Conservation (phyloP, 1,140 invertebrate species). For the Aradophagus sp. region DNA sequence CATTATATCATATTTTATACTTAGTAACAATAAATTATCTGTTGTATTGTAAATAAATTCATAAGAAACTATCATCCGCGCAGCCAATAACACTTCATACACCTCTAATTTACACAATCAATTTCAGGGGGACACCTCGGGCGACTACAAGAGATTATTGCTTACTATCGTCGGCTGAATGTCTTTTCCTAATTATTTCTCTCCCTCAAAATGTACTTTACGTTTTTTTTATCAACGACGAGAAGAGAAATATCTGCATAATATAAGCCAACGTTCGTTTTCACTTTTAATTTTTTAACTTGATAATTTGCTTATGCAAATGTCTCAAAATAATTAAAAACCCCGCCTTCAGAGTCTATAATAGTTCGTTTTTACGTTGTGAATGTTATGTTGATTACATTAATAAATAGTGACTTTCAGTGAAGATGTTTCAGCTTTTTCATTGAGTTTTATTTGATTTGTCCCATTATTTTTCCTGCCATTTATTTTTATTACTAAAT, state of each 20-base stretch:
- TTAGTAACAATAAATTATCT: too few species aligned
- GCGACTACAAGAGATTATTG: constrained; percentile 93
- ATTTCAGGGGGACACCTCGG: constrained; percentile 91
- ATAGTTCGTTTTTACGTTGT: constrained; percentile 6
- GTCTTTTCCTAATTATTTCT: constrained; percentile 30
- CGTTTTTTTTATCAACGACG: constrained; percentile 1
- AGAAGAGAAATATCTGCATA: too few species aligned
- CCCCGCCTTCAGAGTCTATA: constrained; percentile 35
- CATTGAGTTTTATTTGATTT: too few species aligned
- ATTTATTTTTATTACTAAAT: constrained; percentile 2
- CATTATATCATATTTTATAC: too few species aligned
- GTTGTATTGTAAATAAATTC: too few species aligned
- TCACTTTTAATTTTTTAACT: too few species aligned
- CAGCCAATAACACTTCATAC: too few species aligned
- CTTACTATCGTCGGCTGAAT: constrained; percentile 86
- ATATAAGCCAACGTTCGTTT: too few species aligned
- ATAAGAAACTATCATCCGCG: too few species aligned
- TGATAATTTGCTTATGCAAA: too few species aligned
- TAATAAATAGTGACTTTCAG: constrained; percentile 34
- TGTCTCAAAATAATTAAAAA: constrained; percentile 10
- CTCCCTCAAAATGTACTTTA: not conserved
- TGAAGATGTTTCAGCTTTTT: too few species aligned
- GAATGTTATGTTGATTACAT: constrained; percentile 16
- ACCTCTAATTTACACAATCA: constrained; percentile 63
- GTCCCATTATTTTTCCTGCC: not conserved